Percentiles rank a stretch among this genome's conserved stretches.
Conservation (phyloP, 2,888 invertebrate genomes). For the Pilophorus perplexus region DNA sequence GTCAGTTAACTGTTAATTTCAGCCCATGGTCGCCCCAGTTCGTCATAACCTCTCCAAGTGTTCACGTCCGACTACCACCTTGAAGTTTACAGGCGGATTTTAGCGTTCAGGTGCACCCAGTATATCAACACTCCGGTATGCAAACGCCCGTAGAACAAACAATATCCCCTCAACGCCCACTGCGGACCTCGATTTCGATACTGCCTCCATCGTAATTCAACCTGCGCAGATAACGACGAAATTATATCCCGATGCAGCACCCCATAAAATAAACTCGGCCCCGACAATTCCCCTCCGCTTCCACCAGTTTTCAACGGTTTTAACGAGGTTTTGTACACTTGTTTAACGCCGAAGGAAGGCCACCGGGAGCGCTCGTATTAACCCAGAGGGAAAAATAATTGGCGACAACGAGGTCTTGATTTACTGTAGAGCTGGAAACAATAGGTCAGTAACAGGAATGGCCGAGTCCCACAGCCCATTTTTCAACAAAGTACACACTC, state of each 20-base stretch:
- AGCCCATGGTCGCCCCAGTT: too few species aligned
- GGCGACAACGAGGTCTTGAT: constrained; percentile 12
- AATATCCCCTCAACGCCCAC: background rate
- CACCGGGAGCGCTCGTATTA: constrained; percentile 5
- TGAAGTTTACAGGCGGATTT: too few species aligned
- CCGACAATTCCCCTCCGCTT: too few species aligned
- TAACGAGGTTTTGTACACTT: constrained; percentile 12
- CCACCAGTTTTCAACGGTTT: background rate
- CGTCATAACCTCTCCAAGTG: too few species aligned
- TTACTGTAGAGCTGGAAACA: background rate
- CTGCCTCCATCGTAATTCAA: background rate
- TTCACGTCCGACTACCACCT: too few species aligned
- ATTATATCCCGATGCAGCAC: background rate
- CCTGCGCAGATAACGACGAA: constrained; percentile 13
- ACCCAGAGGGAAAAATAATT: constrained; percentile 9
- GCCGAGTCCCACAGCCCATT: background rate
- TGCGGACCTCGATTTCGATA: background rate
- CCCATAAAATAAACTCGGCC: background rate
- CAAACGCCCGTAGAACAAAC: background rate
- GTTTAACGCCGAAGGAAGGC: background rate
- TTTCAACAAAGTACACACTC: too few species aligned
- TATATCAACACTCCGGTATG: too few species aligned
- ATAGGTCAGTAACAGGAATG: constrained; percentile 6
- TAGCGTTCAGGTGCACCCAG: too few species aligned
- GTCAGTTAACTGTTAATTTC: too few species aligned